phyloP scores from a whole-genome alignment of 2,113 vertebrate species.

The Poecilia latipinna region DNA sequence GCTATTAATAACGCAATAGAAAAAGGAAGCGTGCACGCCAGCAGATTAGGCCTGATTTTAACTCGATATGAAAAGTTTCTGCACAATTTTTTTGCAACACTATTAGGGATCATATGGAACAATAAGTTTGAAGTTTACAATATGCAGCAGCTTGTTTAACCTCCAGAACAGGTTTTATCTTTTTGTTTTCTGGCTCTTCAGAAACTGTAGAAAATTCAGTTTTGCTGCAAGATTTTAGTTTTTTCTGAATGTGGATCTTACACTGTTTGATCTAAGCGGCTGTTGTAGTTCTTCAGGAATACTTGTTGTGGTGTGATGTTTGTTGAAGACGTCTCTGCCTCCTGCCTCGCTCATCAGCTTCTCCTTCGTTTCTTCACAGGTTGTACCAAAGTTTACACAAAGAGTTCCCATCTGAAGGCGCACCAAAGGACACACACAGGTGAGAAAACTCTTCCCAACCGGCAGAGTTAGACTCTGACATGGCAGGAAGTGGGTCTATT shows the following conservation, averaged over 20 bases:
- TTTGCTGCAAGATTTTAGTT: neutral
- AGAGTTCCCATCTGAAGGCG: conserved; percentile 94
- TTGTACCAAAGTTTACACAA: conserved; percentile 93
- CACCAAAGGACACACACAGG: conserved; percentile 94
- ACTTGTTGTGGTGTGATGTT: neutral
- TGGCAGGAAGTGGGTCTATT: neutral
- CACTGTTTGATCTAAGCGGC: neutral
- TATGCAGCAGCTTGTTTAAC: neutral
- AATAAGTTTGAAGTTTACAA: neutral
- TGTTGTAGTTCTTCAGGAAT: neutral
- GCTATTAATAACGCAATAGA: neutral
- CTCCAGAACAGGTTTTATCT: neutral
- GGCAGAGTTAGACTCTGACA: neutral
- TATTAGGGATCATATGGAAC: neutral
- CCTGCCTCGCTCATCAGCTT: conserved; percentile 4
- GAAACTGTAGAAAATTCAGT: neutral
- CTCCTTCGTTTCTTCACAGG: conserved; percentile 75
- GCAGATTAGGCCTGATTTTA: neutral
- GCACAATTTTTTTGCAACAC: neutral
- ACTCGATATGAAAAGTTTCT: neutral
- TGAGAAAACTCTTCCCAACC: conserved; percentile 54
- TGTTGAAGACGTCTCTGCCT: neutral
- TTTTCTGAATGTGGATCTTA: neutral
- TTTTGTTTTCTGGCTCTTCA: neutral
- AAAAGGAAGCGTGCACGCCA: neutral